phyloP scores from a whole-genome alignment of 2,888 invertebrate species.

The Pherbina coryleti region DNA sequence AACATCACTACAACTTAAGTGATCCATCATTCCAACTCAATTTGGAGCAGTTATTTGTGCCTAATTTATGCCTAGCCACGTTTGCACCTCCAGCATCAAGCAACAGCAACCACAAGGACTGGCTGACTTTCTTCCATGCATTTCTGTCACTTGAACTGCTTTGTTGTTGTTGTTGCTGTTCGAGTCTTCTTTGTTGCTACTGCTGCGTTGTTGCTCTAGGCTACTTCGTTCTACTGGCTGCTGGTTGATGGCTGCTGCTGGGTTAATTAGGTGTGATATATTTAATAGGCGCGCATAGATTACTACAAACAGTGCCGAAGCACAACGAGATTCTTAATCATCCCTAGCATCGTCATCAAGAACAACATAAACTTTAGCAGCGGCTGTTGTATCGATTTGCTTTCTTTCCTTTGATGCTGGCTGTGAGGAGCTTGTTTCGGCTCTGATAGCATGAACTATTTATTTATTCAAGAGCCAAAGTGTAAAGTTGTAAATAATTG shows the following conservation, averaged over 20 bases:
- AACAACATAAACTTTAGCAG: too few species aligned
- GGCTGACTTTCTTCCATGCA: too few species aligned
- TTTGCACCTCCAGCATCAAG: neutral
- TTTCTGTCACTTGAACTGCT: too few species aligned
- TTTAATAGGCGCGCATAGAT: constrained; percentile 14
- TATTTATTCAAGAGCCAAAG: neutral
- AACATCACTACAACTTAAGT: neutral
- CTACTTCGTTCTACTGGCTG: neutral
- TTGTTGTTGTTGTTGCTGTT: too few species aligned
- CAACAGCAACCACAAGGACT: too few species aligned
- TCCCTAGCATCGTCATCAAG: neutral
- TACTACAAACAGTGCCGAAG: neutral
- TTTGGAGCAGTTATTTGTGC: constrained; percentile 11
- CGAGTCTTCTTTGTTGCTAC: too few species aligned
- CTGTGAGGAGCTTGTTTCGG: neutral
- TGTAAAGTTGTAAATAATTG: constrained; percentile 3
- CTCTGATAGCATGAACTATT: neutral
- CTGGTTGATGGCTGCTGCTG: neutral
- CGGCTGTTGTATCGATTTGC: neutral
- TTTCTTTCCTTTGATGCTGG: neutral
- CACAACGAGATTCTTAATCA: neutral
- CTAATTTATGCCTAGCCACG: constrained; percentile 27
- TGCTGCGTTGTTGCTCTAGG: neutral
- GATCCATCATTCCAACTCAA: constrained; percentile 11
- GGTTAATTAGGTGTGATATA: constrained; percentile 22